Conservation (phyloP, 2,888 invertebrate genomes). For the Hermodice carunculata region DNA sequence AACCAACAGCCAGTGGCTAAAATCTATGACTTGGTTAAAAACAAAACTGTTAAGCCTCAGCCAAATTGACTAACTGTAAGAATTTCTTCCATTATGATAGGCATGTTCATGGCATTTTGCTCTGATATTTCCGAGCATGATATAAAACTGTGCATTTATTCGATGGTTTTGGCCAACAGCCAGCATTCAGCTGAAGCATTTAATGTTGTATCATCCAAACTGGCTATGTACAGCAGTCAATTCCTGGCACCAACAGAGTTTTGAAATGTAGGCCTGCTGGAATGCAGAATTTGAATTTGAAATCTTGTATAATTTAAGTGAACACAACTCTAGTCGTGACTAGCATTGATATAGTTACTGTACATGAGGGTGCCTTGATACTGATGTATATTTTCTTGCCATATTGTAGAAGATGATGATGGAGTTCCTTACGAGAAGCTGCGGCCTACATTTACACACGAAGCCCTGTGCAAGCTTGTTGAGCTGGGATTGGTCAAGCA, state of each 20-base stretch:
- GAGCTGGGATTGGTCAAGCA: constrained; percentile 48
- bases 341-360: neutral
- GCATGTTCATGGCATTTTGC: no score
- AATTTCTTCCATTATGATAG: no score
- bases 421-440: constrained; percentile 56
- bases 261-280: neutral
- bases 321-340: no score
- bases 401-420: constrained; percentile 31
- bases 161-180: no score
- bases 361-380: neutral
- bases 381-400: neutral
- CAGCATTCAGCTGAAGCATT: no score
- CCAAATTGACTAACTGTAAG: no score
- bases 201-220: no score
- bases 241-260: neutral
- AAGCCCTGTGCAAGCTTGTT: constrained; percentile 51
- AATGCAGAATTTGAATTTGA: neutral
- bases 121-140: no score
- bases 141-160: no score
- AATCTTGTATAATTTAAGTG: neutral
- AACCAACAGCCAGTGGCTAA: no score
- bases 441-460: constrained; percentile 62
- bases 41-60: no score
- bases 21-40: no score
- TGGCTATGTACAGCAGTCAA: neutral